Evolutionary conservation across 2,888 invertebrate species (phyloP).

Genomic region (Marronus borbonicus): DNA sequence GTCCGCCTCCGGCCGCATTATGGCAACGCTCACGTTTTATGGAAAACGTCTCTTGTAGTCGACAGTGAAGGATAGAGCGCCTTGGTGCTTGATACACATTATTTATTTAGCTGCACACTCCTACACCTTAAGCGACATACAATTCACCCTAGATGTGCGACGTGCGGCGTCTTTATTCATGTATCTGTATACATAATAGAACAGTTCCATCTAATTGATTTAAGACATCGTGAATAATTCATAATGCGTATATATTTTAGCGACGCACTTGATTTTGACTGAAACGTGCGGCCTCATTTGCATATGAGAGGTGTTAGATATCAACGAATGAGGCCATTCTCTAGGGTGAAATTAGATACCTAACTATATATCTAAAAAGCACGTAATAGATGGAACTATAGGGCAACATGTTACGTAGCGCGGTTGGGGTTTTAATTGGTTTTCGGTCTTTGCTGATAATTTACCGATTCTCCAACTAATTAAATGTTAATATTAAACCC

Average conservation of each 20-base stretch:
- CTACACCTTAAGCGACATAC: neutral
- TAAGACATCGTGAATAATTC: conserved; percentile 34
- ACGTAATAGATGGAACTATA: too few species aligned
- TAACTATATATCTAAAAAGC: neutral
- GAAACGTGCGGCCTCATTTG: conserved; percentile 25
- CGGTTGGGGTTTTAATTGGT: too few species aligned
- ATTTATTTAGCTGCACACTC: conserved; percentile 10
- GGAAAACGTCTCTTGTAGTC: neutral
- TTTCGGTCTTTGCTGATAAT: too few species aligned
- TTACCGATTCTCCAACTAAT: too few species aligned
- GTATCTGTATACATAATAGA: neutral
- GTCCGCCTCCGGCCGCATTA: neutral
- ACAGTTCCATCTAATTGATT: conserved; percentile 32
- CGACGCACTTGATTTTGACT: conserved; percentile 21
- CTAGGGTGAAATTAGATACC: conserved; percentile 4
- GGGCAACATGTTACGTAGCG: too few species aligned
- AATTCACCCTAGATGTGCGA: neutral
- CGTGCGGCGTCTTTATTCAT: conserved; percentile 1
- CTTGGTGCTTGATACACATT: neutral
- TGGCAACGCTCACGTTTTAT: neutral
- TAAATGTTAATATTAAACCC: too few species aligned
- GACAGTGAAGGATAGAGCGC: neutral
- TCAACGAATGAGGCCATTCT: neutral
- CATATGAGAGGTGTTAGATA: conserved; percentile 17
- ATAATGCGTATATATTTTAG: conserved; percentile 21